phyloP scores from a whole-genome alignment of 2,797 vertebrate genomes.

The Acomys russatus region DNA sequence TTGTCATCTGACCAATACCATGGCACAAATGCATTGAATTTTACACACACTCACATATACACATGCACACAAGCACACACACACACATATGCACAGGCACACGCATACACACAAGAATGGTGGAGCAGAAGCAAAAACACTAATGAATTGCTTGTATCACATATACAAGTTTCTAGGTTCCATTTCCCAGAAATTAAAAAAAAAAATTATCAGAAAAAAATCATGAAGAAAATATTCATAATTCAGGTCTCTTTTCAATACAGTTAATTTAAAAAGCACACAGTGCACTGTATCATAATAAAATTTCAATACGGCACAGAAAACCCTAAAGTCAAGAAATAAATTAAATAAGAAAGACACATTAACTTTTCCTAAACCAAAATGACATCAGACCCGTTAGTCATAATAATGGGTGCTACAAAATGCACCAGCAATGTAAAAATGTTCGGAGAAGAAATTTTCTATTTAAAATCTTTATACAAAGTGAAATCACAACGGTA shows the following conservation, averaged over 20 bases:
- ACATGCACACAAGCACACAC: background rate
- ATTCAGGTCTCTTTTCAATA: background rate
- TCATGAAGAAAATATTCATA: background rate
- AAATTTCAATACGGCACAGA: background rate
- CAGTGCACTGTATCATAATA: background rate
- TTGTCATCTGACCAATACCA: background rate
- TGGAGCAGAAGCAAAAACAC: too few relatives aligned
- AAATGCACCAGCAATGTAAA: background rate
- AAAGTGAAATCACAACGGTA: background rate
- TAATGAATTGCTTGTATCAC: background rate
- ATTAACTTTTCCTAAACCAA: background rate
- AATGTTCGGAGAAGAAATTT: background rate
- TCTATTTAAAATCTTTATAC: background rate
- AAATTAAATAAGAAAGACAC: background rate
- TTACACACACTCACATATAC: background rate
- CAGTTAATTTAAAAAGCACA: background rate
- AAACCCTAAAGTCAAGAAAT: background rate
- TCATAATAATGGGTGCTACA: background rate
- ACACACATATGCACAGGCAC: background rate
- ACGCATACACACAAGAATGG: background rate
- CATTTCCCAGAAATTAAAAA: background rate
- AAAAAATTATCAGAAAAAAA: conserved; percentile 1
- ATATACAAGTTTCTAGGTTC: background rate
- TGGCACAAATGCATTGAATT: background rate
- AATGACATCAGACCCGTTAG: background rate